Conservation (phyloP, 2,888 invertebrate genomes). For the Mythimna loreyi region DNA sequence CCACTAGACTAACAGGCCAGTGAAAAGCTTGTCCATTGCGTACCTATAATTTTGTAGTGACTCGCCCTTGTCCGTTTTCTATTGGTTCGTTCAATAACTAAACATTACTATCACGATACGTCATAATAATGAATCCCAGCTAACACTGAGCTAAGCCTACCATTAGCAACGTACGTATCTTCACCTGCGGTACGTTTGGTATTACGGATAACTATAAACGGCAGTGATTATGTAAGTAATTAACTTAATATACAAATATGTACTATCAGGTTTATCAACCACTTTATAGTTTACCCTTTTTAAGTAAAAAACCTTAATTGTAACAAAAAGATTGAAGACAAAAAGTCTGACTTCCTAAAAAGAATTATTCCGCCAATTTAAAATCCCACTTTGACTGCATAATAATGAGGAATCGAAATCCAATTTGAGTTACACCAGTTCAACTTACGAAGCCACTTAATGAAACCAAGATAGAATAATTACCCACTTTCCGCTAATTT, state of each 20-base stretch:
- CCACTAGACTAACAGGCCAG: no score
- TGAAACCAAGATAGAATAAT: slow-evolving; percentile 87
- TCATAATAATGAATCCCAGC: background rate
- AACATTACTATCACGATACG: no score
- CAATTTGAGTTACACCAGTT: slow-evolving; percentile 72
- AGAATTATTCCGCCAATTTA: slow-evolving; percentile 50
- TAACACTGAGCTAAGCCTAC: background rate
- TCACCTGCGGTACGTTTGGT: background rate
- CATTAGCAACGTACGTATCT: background rate
- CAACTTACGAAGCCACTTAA: slow-evolving; percentile 74
- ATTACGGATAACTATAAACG: background rate
- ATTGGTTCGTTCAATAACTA: no score
- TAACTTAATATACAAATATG: background rate
- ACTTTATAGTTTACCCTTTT: background rate
- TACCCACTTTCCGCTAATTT: slow-evolving; percentile 86
- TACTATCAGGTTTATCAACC: no score
- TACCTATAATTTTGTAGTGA: no score
- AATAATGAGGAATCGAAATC: slow-evolving; percentile 68
- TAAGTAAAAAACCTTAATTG: background rate
- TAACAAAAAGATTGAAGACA: slow-evolving; percentile 8
- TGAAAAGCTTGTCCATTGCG: no score
- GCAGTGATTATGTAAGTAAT: background rate
- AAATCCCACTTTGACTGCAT: slow-evolving; percentile 63
- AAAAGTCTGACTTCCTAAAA: slow-evolving; percentile 32
- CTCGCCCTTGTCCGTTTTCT: no score